Conservation (phyloP, 1,140 invertebrate genomes). For the Macrobrachium nipponense region DNA sequence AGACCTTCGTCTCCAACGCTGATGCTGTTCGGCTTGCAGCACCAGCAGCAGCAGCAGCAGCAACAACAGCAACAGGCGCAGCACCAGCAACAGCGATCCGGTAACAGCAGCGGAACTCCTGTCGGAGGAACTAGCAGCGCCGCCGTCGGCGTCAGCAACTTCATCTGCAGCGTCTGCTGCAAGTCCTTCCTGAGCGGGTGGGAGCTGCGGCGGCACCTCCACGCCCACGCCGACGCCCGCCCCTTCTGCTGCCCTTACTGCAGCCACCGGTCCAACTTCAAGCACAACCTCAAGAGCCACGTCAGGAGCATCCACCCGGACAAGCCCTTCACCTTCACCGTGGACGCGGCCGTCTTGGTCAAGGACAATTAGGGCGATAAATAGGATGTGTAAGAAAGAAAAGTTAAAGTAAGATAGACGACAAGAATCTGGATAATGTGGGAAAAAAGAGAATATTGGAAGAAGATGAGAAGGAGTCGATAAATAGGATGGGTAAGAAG, state of each 20-base stretch:
- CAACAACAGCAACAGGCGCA: neutral
- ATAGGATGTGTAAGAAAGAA: neutral
- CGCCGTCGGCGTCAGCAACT: constrained; percentile 8
- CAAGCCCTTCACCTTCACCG: constrained; percentile 59
- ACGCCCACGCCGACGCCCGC: constrained; percentile 69
- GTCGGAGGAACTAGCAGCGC: neutral
- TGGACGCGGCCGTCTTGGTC: constrained; percentile 23
- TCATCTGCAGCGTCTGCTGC: constrained; percentile 53
- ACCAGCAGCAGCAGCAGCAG: neutral
- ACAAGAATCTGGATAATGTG: too few relatives aligned
- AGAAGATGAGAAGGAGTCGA: neutral
- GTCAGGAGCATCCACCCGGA: constrained; percentile 57
- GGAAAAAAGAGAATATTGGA: neutral
- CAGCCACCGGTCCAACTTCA: constrained; percentile 64
- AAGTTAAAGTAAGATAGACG: neutral
- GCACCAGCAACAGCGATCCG: constrained; percentile 3
- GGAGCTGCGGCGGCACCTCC: constrained; percentile 66
- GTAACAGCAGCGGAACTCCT: neutral
- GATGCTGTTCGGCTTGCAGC: constrained; percentile 43
- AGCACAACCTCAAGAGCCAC: constrained; percentile 63
- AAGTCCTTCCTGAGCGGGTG: constrained; percentile 61
- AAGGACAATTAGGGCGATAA: constrained; percentile 14
- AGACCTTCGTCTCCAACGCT: constrained; percentile 27
- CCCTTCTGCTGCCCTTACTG: constrained; percentile 73
- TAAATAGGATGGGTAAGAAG: neutral